These are phyloP conservation scores for Apocrypta bakeri DNA, from an alignment of 1,140 invertebrate genomes.

Conservation along the genomic window DNA sequence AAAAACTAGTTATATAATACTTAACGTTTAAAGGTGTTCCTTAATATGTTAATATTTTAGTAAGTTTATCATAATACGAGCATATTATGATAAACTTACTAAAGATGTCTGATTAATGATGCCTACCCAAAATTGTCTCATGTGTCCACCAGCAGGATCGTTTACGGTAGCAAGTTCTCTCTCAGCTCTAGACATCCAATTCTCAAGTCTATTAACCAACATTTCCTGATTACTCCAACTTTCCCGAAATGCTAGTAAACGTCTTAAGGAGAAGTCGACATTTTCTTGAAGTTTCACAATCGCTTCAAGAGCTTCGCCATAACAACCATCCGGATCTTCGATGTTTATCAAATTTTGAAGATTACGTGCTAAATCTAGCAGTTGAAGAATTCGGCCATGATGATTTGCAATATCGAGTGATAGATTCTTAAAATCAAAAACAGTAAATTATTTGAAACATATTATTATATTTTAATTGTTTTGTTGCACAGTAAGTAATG, in stretches of 20 bases:
- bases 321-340: constrained; percentile 81
- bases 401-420: constrained; percentile 85
- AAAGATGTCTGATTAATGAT: too few species aligned
- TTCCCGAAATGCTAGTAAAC: constrained; percentile 83
- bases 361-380: constrained; percentile 82
- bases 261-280: constrained; percentile 81
- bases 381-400: constrained; percentile 83
- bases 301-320: constrained; percentile 80
- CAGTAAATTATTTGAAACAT: not conserved
- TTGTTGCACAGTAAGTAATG: not conserved
- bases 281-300: constrained; percentile 83
- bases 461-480: not conserved
- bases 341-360: constrained; percentile 84
- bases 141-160: constrained; percentile 79
- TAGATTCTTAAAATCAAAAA: constrained; percentile 75
- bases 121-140: constrained; percentile 86
- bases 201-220: constrained; percentile 82
- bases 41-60: too few species aligned
- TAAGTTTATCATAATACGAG: too few species aligned
- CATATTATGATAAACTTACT: too few species aligned
- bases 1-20: too few species aligned
- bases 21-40: too few species aligned
- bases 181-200: constrained; percentile 83
- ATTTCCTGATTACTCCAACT: constrained; percentile 84
- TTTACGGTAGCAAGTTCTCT: constrained; percentile 76